A percentile compares a stretch with the other conserved stretches of the same genome.
Evolutionary conservation across 2,113 vertebrate species (phyloP).

Genomic region (Silurus asotus): DNA sequence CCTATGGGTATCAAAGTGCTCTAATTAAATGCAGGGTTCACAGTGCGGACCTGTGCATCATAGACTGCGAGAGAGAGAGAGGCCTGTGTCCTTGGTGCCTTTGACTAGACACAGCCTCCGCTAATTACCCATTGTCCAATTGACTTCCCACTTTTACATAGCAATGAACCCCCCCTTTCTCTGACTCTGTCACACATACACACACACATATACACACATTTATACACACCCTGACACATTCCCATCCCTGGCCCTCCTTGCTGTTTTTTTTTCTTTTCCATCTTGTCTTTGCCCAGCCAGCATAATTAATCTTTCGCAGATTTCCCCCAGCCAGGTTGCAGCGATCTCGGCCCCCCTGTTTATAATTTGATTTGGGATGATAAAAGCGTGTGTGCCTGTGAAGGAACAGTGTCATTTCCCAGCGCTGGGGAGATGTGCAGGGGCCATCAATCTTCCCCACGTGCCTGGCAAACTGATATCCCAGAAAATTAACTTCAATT

Average conservation of each 20-base stretch:
- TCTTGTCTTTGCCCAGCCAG: conserved; percentile 87
- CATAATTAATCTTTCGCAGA: conserved; percentile 99
- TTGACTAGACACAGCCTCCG: conserved; percentile 92
- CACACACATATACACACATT: conserved; percentile 35
- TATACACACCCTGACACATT: conserved; percentile 62
- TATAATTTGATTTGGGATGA: conserved; percentile 99
- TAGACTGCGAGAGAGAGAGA: conserved; percentile 79
- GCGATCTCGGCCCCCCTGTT: conserved; percentile 95
- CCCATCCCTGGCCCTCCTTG: conserved; percentile 43
- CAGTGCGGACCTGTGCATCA: conserved; percentile 90
- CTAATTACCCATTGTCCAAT: conserved; percentile 99
- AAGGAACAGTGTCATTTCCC: conserved; percentile 94
- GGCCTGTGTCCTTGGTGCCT: conserved; percentile 89
- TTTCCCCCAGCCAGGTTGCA: conserved; percentile 94
- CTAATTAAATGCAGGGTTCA: conserved; percentile 99
- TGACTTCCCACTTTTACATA: conserved; percentile 86
- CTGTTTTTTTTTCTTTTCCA: conserved; percentile 73
- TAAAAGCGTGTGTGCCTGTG: conserved; percentile 86
- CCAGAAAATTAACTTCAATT: conserved; percentile 99
- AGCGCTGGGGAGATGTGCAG: conserved; percentile 89
- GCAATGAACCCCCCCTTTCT: conserved; percentile 74
- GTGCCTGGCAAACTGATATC: conserved; percentile 98
- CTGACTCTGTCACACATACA: conserved; percentile 7
- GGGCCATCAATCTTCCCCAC: conserved; percentile 99
- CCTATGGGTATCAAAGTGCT: conserved; percentile 99